Percentiles rank a stretch among this genome's conserved stretches.
Conservation (phyloP, 2,113 vertebrate genomes). For the Podilymbus podiceps region DNA sequence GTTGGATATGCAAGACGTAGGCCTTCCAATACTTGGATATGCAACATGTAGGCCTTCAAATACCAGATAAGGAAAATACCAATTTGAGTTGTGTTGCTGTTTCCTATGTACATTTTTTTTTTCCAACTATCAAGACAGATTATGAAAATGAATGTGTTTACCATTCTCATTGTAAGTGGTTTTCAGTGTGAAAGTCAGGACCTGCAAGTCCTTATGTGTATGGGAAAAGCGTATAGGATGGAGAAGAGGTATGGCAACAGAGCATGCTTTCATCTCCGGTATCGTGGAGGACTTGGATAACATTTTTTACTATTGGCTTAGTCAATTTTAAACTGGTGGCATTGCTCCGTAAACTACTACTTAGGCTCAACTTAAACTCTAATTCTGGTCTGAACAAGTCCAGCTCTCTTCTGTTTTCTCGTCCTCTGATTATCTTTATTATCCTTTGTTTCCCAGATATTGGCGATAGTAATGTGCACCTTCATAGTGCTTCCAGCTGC, state of each 20-base stretch:
- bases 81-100: background rate
- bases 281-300: background rate
- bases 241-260: background rate
- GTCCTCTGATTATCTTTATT: background rate
- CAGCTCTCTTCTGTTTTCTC: background rate
- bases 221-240: background rate
- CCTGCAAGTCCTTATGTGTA: background rate
- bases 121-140: background rate
- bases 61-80: background rate
- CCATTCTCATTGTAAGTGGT: background rate
- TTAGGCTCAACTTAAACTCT: background rate
- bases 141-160: background rate
- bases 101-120: background rate
- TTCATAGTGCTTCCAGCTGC: accelerated
- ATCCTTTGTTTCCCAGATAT: background rate
- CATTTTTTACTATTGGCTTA: background rate
- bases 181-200: background rate
- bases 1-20: background rate
- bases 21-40: background rate
- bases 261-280: background rate
- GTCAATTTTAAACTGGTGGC: background rate
- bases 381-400: background rate
- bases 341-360: background rate
- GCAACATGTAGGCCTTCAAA: background rate
- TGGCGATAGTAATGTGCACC: background rate